phyloP scores from a whole-genome alignment of 2,113 vertebrate species.

The Corapipo altera region DNA sequence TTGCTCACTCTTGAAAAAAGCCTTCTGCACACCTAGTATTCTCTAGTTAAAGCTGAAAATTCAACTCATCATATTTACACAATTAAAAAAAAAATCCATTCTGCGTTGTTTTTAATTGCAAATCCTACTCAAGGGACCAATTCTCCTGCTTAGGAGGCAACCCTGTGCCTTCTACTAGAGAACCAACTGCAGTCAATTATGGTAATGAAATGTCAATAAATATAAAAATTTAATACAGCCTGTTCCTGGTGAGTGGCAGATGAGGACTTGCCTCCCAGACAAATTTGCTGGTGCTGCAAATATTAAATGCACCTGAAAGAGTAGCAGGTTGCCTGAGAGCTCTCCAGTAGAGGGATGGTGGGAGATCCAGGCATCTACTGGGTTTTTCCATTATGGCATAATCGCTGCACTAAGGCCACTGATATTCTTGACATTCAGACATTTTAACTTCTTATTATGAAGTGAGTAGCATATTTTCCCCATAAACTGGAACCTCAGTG shows the following conservation, averaged over 20 bases:
- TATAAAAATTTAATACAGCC: conserved; percentile 99
- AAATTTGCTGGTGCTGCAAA: conserved; percentile 95
- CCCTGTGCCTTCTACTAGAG: conserved; percentile 83
- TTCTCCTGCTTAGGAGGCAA: conserved; percentile 85
- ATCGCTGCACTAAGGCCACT: conserved; percentile 20
- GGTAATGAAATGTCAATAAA: conserved; percentile 99
- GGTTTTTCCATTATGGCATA: conserved; percentile 56
- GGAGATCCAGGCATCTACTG: conserved; percentile 59
- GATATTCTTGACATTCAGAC: conserved; percentile 44
- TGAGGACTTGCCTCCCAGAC: conserved; percentile 93
- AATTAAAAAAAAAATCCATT: conserved; percentile 90
- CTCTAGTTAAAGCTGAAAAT: conserved; percentile 81
- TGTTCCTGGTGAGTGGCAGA: conserved; percentile 94
- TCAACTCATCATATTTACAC: conserved; percentile 90
- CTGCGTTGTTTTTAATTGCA: conserved; percentile 93
- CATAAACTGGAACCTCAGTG: neutral
- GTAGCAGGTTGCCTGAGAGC: conserved; percentile 68
- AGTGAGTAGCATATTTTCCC: neutral
- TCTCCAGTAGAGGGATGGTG: conserved; percentile 63
- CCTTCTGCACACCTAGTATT: conserved; percentile 73
- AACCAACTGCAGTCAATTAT: conserved; percentile 97
- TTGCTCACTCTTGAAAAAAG: conserved; percentile 78
- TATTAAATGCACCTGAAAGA: conserved; percentile 89
- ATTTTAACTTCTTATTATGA: conserved; percentile 66
- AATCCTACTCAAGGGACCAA: conserved; percentile 85